These are phyloP conservation scores for Nothoprocta pentlandii DNA, from an alignment of 2,113 vertebrate species.

Conservation along the genomic window DNA sequence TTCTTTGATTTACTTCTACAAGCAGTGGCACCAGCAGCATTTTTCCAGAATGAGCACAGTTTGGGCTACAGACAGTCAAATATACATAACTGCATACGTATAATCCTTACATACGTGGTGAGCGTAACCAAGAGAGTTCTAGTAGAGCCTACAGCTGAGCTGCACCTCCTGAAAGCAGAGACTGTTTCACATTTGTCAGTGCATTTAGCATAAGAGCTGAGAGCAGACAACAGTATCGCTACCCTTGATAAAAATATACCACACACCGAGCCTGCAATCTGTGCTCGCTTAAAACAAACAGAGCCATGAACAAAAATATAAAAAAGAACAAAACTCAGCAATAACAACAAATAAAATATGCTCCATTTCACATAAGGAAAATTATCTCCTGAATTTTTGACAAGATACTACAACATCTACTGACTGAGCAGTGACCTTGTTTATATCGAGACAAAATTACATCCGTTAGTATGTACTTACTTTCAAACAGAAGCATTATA, in stretches of 20 bases:
- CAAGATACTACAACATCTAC: neutral
- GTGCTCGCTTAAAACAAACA: slow-evolving; percentile 34
- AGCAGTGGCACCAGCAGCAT: neutral
- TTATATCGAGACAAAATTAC: neutral
- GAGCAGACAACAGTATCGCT: neutral
- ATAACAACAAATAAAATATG: slow-evolving; percentile 32
- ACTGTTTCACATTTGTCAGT: slow-evolving; percentile 13
- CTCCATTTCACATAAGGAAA: neutral
- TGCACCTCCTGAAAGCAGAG: neutral
- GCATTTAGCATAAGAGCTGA: neutral
- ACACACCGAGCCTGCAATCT: neutral
- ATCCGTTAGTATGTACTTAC: neutral
- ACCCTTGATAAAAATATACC: neutral
- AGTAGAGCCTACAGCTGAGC: neutral
- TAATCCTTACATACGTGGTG: neutral
- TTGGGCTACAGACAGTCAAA: neutral
- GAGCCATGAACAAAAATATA: neutral
- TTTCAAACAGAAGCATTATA: neutral
- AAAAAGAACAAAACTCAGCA: neutral
- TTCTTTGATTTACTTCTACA: neutral
- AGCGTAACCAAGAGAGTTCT: neutral
- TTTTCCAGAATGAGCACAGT: rapidly evolving
- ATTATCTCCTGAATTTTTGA: neutral
- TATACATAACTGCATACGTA: rapidly evolving
- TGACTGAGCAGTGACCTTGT: neutral